These are phyloP conservation scores for Leptosomus discolor DNA, from an alignment of 2,113 vertebrate genomes.

Conservation along the genomic window DNA sequence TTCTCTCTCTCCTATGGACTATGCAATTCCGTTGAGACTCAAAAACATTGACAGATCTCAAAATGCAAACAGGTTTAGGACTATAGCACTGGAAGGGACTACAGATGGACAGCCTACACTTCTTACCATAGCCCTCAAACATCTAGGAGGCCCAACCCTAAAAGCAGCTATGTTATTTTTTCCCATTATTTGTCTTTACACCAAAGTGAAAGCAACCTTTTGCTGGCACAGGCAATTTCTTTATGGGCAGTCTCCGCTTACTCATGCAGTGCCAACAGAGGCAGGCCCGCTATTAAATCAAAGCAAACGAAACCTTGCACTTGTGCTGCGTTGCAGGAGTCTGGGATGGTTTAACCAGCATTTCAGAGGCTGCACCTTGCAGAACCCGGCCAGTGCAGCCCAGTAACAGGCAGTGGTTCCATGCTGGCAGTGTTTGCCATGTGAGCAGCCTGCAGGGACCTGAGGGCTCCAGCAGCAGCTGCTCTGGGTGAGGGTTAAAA, in stretches of 20 bases:
- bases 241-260: background rate
- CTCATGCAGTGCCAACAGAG: background rate
- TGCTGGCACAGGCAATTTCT: background rate
- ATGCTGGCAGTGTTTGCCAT: background rate
- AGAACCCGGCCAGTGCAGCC: background rate
- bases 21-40: background rate
- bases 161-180: background rate
- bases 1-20: background rate
- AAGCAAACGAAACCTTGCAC: background rate
- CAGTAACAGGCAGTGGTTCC: background rate
- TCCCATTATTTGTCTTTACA: background rate
- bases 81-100: background rate
- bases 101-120: background rate
- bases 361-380: background rate
- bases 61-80: background rate
- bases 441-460: background rate
- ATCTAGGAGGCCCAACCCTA: background rate
- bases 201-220: background rate
- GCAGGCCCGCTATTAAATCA: background rate
- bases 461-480: background rate
- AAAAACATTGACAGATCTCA: background rate
- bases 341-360: rapidly evolving
- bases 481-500: background rate
- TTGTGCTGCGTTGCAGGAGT: background rate
- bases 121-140: background rate